Evolutionary conservation across 2,113 vertebrate species (phyloP), one percentile per base, ranked within the genome.

Genomic region (Brachyhypopomus occidentalis): DNA sequence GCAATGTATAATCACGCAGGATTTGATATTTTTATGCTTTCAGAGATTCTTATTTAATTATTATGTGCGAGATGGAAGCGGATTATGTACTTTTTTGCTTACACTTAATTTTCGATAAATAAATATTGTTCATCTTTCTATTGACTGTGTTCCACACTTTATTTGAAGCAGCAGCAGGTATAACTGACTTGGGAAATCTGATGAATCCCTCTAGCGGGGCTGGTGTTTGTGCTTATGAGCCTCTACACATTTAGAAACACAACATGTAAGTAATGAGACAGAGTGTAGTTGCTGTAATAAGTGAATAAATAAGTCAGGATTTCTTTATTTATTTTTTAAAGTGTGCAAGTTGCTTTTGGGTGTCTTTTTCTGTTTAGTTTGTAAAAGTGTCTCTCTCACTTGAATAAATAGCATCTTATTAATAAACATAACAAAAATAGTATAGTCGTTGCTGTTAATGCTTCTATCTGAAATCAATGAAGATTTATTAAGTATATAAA

Each of bases 241-340:
- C 63, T 69, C n/a, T 58, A 45, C 66, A 41, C 34, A 81, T 70
- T 75, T 70, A 75, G 69, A 81, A 76, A 52, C 72, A 70, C 72
- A 75, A 76, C 69, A 70, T 69, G 52, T 48, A 41, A 58, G 56
- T 75, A 63, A 34, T 17, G 25, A 66, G 23, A 45, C 71, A 34
- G 30, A 73, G 41, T 27, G 34, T 73, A 9, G 5, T 41, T 41
- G 27, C 62, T 56, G 5, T n/a, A 75, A 67, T 27, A 17, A 67
- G 30, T 34, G 17, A 52, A 36, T 19, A 73, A 67, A 59, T 27
- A 75, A 48, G 48, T 27, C 17, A 27, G 63, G 0, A 77, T 5
- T 58, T 25, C n/a, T 17, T 7, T 36, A 2, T 25, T 48, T 2
- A 23, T 2, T 7, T 4, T 8, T 1, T 30, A 6, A 5, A 20